phyloP scores from a whole-genome alignment of 53 echinoderm and acorn worm species.

The Mesocentrotus franciscanus region DNA sequence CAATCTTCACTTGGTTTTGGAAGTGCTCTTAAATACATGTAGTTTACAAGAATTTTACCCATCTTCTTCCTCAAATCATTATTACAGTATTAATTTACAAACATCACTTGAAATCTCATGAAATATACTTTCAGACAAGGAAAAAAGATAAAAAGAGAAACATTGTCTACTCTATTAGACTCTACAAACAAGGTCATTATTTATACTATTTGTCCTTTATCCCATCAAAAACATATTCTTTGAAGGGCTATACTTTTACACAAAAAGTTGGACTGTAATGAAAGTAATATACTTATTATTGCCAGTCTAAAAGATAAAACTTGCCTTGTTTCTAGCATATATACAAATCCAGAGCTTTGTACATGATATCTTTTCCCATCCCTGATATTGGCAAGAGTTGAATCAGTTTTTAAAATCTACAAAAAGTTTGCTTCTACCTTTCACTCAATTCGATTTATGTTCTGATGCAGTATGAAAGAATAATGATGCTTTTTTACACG shows the following conservation, averaged over 20 bases:
- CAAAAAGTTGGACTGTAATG: not conserved
- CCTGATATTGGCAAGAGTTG: conserved; percentile 6
- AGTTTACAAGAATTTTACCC: conserved; percentile 11
- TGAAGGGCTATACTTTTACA: not conserved
- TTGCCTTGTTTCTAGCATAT: not conserved
- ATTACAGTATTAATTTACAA: conserved; percentile 32
- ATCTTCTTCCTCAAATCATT: not conserved
- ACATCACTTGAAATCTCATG: not conserved
- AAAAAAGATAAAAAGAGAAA: not conserved
- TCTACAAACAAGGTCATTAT: not conserved
- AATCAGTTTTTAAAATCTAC: not conserved
- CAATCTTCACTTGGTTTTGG: conserved; percentile 33
- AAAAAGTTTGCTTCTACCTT: not conserved
- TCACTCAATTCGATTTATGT: not conserved
- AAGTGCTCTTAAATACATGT: conserved; percentile 47
- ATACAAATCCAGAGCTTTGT: not conserved
- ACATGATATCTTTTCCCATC: not conserved
- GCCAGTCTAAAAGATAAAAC: not conserved
- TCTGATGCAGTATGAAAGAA: not conserved
- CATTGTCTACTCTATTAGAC: not conserved
- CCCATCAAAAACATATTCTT: not conserved
- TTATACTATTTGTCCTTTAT: too few species aligned
- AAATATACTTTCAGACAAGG: not conserved
- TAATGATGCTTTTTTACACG: not conserved
- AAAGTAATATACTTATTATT: not conserved